phyloP scores from a whole-genome alignment of 1,140 invertebrate genomes.

The Lasioglossum baleicum region DNA sequence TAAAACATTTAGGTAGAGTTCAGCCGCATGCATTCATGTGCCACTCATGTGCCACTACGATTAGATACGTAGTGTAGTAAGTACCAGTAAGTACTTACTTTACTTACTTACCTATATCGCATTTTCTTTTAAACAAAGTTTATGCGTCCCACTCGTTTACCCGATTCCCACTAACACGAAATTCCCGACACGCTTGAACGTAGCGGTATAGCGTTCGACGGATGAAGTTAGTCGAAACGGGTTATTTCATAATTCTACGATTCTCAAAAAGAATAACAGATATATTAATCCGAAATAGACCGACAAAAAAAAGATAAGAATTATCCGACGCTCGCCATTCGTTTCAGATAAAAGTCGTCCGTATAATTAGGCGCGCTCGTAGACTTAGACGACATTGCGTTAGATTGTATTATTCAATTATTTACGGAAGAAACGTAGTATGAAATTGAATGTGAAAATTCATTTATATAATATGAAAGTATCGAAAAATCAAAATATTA shows the following conservation, averaged over 20 bases:
- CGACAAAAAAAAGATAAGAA: background rate
- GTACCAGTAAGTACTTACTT: too few species aligned
- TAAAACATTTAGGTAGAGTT: constrained; percentile 9
- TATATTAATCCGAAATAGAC: too few species aligned
- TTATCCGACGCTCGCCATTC: too few species aligned
- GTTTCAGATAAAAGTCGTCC: too few species aligned
- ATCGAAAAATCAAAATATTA: too few species aligned
- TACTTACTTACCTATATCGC: background rate
- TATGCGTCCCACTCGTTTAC: background rate
- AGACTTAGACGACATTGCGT: too few species aligned
- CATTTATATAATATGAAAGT: too few species aligned
- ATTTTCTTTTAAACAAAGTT: constrained; percentile 20
- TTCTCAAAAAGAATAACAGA: background rate
- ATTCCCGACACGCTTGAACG: background rate
- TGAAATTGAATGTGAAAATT: too few species aligned
- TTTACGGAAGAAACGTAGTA: too few species aligned
- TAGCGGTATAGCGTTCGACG: constrained; percentile 2
- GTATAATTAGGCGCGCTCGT: too few species aligned
- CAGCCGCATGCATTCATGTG: constrained; percentile 1
- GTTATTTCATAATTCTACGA: background rate
- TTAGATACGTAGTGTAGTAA: constrained; percentile 15
- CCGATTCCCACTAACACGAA: constrained; percentile 7
- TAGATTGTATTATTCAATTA: too few species aligned
- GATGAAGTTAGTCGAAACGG: constrained; percentile 14
- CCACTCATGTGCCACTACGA: constrained; percentile 19